Evolutionary conservation across 2,888 invertebrate species (phyloP).

Genomic region (Volucella zonaria): DNA sequence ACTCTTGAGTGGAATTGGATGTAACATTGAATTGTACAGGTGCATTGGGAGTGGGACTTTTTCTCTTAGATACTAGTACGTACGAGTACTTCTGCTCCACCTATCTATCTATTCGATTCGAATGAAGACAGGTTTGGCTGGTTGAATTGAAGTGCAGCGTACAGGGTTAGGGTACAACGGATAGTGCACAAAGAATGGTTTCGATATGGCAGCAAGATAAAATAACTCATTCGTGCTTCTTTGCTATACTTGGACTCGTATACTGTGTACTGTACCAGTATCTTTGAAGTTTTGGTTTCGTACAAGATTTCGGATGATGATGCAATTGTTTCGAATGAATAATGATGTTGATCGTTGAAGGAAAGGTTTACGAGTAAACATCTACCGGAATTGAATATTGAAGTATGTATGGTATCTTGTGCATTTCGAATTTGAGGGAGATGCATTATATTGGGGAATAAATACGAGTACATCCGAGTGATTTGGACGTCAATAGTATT

Average conservation of each 20-base stretch:
- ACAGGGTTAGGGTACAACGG: conserved; percentile 33
- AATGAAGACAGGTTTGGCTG: conserved; percentile 65
- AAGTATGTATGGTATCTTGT: too few species aligned
- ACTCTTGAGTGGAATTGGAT: conserved; percentile 50
- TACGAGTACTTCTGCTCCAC: conserved; percentile 4
- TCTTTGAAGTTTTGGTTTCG: background rate
- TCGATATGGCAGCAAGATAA: conserved; percentile 62
- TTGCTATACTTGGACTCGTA: conserved; percentile 10
- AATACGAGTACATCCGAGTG: conserved; percentile 27
- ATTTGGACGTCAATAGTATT: conserved; percentile 29
- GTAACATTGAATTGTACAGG: conserved; percentile 11
- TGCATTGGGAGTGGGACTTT: background rate
- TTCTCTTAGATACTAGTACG: conserved; percentile 44
- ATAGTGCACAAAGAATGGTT: conserved; percentile 67
- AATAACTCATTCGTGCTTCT: conserved; percentile 62
- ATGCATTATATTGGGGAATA: conserved; percentile 30
- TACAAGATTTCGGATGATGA: conserved; percentile 68
- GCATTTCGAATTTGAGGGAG: conserved; percentile 22
- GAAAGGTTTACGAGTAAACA: conserved; percentile 65
- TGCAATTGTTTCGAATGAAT: conserved; percentile 68
- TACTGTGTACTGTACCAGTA: conserved; percentile 9
- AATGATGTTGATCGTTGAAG: conserved; percentile 65
- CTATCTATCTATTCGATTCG: conserved; percentile 10
- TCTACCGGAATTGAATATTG: conserved; percentile 61
- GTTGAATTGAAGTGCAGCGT: conserved; percentile 30